Base-by-base conservation (phyloP, 1,140 invertebrate species). In the Adoxophyes honmai region DNA sequence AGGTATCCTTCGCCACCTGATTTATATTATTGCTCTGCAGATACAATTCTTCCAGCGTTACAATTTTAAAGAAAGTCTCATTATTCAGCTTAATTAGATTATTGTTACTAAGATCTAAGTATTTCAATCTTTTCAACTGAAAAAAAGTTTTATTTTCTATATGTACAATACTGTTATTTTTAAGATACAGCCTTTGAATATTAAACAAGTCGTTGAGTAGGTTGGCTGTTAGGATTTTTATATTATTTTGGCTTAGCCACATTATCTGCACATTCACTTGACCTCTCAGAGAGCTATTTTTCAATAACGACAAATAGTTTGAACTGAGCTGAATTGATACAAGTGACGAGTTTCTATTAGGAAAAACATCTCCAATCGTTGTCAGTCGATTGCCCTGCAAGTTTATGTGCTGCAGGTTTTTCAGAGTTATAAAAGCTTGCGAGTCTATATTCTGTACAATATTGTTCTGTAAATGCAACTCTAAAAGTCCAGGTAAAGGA, bases 401-500 rank as follows among this genome's bases (percentile, higher is more conserved):
- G 89, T 97, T 97, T 36, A 98, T 92, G 71, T 97, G 95, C 69
- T 97, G 95, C n/a, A 99, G 90, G 70, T 92, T 95, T 65, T 92
- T 92, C 34, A 98, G 84, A 1, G 93, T 95, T 18, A 93, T 92
- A 64, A 99, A 93, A 0, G 97, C 94, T 39, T 96, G 96, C 1
- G 93, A 92, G 62, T 96, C 95, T 61, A 98, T 95, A 10, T 91
- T 91, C 33, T 93, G 92, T 58, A 98, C 96, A 4, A 91, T 81
- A 86, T 98, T 98, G 81, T 96, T 95, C 75, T 98, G 95, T 15
- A 98, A 88, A 88, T 97, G 95, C 14, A 98, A 84, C 81, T 97
- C 96, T 65, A 96, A 90, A 0, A 98, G 86, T 8, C 93, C 91
- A 0, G 95, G 94, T 14, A 97, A 78, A 0, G 95, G 93, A 55